Percentiles rank a stretch among this genome's conserved stretches.
These are phyloP conservation scores for Paraplagusia blochii DNA, from an alignment of 2,113 vertebrate species.

Conservation along the genomic window DNA sequence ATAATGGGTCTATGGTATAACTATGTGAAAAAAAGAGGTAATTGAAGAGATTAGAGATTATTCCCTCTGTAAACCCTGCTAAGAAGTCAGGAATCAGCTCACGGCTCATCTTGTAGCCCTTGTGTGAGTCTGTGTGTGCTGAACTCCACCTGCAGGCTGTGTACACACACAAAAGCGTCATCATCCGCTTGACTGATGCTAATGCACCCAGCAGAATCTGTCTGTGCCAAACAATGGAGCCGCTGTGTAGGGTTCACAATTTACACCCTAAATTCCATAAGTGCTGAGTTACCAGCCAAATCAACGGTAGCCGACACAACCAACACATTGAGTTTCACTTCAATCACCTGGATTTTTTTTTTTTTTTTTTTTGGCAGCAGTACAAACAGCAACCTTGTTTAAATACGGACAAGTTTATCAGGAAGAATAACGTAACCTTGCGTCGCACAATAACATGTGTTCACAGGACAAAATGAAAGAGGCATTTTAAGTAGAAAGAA, in stretches of 20 bases:
- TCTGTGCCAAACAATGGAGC: constrained; percentile 65
- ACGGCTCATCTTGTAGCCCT: constrained; percentile 57
- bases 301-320: constrained; percentile 6
- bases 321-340: background rate
- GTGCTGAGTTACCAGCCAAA: constrained; percentile 39
- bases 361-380: constrained; percentile 24
- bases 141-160: constrained; percentile 71
- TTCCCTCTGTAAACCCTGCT: constrained; percentile 70
- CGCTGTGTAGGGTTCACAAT: constrained; percentile 71
- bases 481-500: background rate
- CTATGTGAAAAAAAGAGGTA: constrained; percentile 57
- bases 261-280: constrained; percentile 55
- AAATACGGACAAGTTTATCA: constrained; percentile 59
- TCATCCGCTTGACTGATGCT: constrained; percentile 74
- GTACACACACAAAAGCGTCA: constrained; percentile 69
- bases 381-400: constrained; percentile 52
- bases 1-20: constrained; percentile 34
- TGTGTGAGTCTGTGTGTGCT: constrained; percentile 28
- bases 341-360: constrained; percentile 21
- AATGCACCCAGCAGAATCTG: constrained; percentile 67
- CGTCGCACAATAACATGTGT: background rate
- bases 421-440: constrained; percentile 32
- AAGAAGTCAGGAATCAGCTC: constrained; percentile 73
- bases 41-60: constrained; percentile 73
- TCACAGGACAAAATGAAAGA: background rate